Base-by-base conservation (phyloP, 1,140 invertebrate species). In the Hylaeus volcanicus region DNA sequence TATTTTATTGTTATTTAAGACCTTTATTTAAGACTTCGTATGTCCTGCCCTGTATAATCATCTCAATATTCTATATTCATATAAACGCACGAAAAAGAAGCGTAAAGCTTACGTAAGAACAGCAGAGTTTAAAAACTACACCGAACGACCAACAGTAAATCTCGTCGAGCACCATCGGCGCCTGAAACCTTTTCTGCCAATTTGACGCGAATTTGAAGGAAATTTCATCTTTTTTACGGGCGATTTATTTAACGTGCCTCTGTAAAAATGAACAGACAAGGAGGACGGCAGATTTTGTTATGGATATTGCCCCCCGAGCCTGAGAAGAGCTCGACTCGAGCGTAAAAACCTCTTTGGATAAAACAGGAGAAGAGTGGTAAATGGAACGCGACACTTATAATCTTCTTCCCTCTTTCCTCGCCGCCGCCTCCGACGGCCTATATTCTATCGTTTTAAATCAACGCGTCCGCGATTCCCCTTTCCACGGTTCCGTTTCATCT, bases 361-460 rank as follows among this genome's bases (percentile, higher is more conserved):
- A 77, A 82, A 63, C 39, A 73, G 45, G 61, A 64, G 48, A 55
- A 70, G 63, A 81, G 63, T 70, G 69, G 89, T 83, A 88, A 89
- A 89, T 88, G 89, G 85, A 89, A 88, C 84, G 88, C 79, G 88
- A 89, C 88, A 81, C 84, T 88, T 85, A 85, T 87, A 89, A 90
- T 90, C 89, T 88, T 86, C 81, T 81, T 83, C 78, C 64, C 65
- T 55, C 56, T 48, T 78, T 71, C 69, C 14, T 43, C 37, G 53
- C n/a, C 53, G 11, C 26, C 58, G 56, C 58, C 77, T 14, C 56
- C 55, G 63, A 68, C 56, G 63, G 48, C 51, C 41, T 65, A n/a
- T 65, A 39, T 86, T 53, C 65, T 48, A 58, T 73, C 83, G 80
- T 84, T 86, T 68, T 72, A 82, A 81, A 77, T 81, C 79, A 70